phyloP scores from a whole-genome alignment of 2,113 vertebrate species.

The Aleadryas rufinucha region DNA sequence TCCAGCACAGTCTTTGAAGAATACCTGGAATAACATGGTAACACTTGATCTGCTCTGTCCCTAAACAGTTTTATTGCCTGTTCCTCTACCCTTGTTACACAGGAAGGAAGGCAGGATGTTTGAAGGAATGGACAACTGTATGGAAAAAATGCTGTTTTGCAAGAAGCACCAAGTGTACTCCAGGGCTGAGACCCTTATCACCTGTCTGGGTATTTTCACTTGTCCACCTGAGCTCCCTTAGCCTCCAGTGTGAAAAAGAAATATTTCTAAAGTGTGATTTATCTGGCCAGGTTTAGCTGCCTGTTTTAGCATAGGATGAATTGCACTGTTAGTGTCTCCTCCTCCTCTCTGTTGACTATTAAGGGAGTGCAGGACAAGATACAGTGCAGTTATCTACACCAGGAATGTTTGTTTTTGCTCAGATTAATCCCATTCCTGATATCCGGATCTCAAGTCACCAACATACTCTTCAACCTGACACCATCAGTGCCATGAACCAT shows the following conservation, averaged over 20 bases:
- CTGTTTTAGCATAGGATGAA: background rate
- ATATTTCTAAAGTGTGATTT: background rate
- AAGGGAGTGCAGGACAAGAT: background rate
- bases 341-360: background rate
- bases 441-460: background rate
- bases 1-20: background rate
- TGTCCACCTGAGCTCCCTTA: background rate
- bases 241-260: background rate
- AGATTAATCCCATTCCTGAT: background rate
- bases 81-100: background rate
- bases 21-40: background rate
- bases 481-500: background rate
- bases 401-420: background rate
- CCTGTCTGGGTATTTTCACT: background rate
- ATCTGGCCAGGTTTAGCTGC: background rate
- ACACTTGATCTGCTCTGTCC: background rate
- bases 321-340: background rate
- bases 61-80: background rate
- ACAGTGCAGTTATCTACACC: background rate
- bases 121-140: background rate
- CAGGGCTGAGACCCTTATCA: background rate
- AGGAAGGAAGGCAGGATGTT: background rate
- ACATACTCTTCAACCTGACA: background rate
- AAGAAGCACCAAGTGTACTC: background rate
- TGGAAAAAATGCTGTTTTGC: background rate